A percentile compares a stretch with the other conserved stretches of the same genome.
Conservation (phyloP, 2,888 invertebrate species). For the Carcina quercana region DNA sequence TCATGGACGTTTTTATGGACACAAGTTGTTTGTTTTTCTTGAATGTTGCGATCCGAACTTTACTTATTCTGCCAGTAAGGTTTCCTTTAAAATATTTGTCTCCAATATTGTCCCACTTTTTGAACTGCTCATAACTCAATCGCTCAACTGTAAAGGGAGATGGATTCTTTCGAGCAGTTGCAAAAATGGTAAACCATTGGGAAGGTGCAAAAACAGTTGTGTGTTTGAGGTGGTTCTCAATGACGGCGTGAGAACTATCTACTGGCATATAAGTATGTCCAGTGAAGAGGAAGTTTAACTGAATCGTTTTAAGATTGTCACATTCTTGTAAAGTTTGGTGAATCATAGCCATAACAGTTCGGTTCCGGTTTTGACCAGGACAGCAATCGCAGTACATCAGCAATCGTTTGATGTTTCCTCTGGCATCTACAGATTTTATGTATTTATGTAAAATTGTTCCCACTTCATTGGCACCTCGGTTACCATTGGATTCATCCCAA, state of each 20-base stretch:
- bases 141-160: constrained; percentile 9
- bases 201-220: constrained; percentile 14
- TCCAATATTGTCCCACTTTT: constrained; percentile 5
- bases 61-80: constrained; percentile 8
- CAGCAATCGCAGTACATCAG: neutral
- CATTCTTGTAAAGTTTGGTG: neutral
- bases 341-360: neutral
- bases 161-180: constrained; percentile 9
- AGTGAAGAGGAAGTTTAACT: constrained; percentile 2
- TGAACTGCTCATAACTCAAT: constrained; percentile 10
- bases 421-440: neutral
- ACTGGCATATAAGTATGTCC: constrained; percentile 14
- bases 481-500: constrained; percentile 1
- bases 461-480: constrained; percentile 5
- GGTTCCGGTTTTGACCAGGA: neutral
- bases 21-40: constrained; percentile 1
- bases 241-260: constrained; percentile 11
- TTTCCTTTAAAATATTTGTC: constrained; percentile 10
- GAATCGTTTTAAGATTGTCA: neutral
- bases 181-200: constrained; percentile 7
- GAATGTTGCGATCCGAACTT: constrained; percentile 10
- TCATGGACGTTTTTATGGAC: neutral
- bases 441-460: constrained; percentile 2
- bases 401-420: neutral
- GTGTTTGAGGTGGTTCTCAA: constrained; percentile 12